Conservation (phyloP, 2,888 invertebrate genomes). For the Lissonota sp. region DNA sequence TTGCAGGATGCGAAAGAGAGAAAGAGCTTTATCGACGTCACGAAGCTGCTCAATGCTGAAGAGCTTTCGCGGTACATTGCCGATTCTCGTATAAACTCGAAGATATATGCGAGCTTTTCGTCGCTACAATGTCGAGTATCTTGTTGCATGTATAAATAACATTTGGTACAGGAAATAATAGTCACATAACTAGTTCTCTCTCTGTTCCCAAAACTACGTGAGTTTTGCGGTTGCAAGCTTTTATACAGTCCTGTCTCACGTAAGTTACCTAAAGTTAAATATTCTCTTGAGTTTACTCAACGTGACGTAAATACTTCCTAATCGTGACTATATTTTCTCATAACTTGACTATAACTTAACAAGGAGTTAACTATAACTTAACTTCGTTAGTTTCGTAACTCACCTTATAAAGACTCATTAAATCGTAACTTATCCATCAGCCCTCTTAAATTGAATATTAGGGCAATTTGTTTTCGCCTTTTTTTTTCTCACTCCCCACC, state of each 20-base stretch:
- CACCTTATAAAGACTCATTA: too few relatives aligned
- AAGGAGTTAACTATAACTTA: too few relatives aligned
- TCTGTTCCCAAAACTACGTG: conserved; percentile 9
- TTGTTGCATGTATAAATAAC: conserved; percentile 13
- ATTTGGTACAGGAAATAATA: conserved; percentile 29
- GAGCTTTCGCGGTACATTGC: conserved; percentile 17
- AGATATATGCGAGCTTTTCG: neutral
- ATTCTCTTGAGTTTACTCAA: too few relatives aligned
- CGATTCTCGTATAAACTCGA: conserved; percentile 18
- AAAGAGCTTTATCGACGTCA: conserved; percentile 52
- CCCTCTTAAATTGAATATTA: too few relatives aligned
- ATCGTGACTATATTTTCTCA: too few relatives aligned
- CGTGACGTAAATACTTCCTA: too few relatives aligned
- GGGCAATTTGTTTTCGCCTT: too few relatives aligned
- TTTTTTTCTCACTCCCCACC: too few relatives aligned
- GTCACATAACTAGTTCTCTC: conserved; percentile 37
- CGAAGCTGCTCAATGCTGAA: conserved; percentile 59
- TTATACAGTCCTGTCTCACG: neutral
- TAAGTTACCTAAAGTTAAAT: neutral
- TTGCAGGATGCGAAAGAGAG: conserved; percentile 7
- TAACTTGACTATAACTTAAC: too few relatives aligned
- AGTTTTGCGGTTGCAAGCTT: neutral
- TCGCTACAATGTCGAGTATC: neutral
- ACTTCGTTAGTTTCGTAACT: too few relatives aligned
- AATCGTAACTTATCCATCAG: too few relatives aligned